Percentiles rank a stretch among this genome's conserved stretches.
Evolutionary conservation across 2,797 vertebrate genomes (phyloP).

Genomic region (Poecilia gillii): DNA sequence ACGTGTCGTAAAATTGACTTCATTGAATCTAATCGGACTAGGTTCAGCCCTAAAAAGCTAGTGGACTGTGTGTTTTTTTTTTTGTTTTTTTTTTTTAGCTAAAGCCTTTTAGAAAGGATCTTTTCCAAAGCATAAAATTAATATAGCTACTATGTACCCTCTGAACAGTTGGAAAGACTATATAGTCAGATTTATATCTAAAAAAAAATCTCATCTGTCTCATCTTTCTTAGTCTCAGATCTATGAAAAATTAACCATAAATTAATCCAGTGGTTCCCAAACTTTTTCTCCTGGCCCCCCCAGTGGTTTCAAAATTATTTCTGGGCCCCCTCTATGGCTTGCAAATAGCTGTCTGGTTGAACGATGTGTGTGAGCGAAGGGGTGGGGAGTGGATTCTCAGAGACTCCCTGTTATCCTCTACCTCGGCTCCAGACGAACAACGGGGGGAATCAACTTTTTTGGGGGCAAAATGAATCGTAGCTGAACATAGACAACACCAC

Average conservation of each 20-base stretch:
- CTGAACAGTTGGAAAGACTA: not conserved
- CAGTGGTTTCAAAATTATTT: too few species aligned
- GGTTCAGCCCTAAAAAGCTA: not conserved
- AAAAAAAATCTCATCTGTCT: not conserved
- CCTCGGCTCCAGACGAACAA: too few species aligned
- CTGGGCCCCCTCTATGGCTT: too few species aligned
- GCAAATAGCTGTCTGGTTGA: too few species aligned
- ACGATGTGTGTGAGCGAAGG: too few species aligned
- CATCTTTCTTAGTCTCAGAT: not conserved
- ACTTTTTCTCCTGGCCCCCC: too few species aligned
- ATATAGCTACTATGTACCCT: not conserved
- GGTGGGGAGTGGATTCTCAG: too few species aligned
- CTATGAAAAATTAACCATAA: not conserved
- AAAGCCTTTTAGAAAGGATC: not conserved
- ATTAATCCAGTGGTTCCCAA: too few species aligned
- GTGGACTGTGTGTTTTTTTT: not conserved
- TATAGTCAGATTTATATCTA: not conserved
- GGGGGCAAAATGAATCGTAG: too few species aligned
- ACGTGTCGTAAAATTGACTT: conserved; percentile 26
- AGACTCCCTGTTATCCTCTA: too few species aligned
- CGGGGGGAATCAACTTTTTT: too few species aligned
- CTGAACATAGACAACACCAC: too few species aligned
- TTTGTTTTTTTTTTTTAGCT: not conserved
- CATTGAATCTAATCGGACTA: not conserved
- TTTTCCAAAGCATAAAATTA: not conserved